Evolutionary conservation across 1,140 invertebrate species (phyloP).

Genomic region (Pentalonia nigronervosa): DNA sequence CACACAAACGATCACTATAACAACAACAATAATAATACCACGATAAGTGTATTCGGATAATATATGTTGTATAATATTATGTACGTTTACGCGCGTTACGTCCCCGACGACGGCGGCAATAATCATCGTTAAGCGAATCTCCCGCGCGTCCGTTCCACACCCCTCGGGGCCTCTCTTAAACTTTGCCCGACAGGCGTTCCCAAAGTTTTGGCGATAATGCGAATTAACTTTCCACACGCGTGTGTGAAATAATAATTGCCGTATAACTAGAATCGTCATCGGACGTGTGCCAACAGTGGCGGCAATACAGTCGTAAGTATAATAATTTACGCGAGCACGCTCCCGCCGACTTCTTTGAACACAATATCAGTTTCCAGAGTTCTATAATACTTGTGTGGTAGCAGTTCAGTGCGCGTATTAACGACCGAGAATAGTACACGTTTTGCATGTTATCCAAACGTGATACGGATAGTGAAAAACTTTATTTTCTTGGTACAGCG

Average conservation of each 20-base stretch:
- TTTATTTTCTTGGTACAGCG: background rate
- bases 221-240: constrained; percentile 35
- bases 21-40: too few relatives aligned
- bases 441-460: constrained; percentile 23
- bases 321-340: background rate
- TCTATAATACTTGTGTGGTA: too few relatives aligned
- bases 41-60: too few relatives aligned
- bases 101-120: background rate
- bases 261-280: background rate
- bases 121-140: background rate
- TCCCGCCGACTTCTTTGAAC: background rate
- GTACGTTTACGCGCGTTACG: background rate
- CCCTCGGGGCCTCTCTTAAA: background rate
- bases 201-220: constrained; percentile 19
- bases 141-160: too few relatives aligned
- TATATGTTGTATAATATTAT: too few relatives aligned
- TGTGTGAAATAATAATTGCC: constrained; percentile 39
- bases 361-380: constrained; percentile 18
- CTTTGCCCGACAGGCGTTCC: background rate
- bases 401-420: background rate
- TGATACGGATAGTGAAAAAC: constrained; percentile 31
- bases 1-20: constrained; percentile 38
- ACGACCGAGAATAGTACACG: background rate
- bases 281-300: constrained; percentile 34
- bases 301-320: background rate